Base-by-base conservation (phyloP, 2,113 vertebrate genomes). In the Actenoides hombroni region DNA sequence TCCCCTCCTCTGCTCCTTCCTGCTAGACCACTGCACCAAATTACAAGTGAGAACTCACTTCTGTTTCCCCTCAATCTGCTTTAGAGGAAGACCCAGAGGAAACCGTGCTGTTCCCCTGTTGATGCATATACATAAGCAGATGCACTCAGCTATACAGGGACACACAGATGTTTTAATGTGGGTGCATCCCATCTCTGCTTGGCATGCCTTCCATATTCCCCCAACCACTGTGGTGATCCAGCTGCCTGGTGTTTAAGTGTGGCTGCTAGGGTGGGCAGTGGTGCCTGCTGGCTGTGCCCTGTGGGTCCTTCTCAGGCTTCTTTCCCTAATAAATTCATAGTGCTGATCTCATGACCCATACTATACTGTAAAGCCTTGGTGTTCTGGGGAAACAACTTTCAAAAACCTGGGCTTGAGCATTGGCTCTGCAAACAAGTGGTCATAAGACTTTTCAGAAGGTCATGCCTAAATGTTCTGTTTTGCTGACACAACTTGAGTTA, bases 401-500 rank as follows among this genome's bases (percentile, higher is more conserved):
- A 53, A 89, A 90, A 40, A 53, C 37, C 39, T n/a, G 26, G 25
- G 11, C 24, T 57, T 78, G 16, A 67, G 13, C 0, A 0, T 12
- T n/a, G 31, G 29, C 15, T 26, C 54, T 78, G 20, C 10, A 88
- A 67, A 10, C 7, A 64, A 54, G 40, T 60, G 23, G 37, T 56
- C 20, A 19, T 46, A 57, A 91, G 79, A 33, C 39, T 49, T 83
- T 29, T 49, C 44, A 83, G 78, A 76, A 87, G 49, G 25, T 44
- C 0, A 0, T 25, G 44, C 79, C 33, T 13, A 29, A 54, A 63
- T 1, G 0, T 86, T 77, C n/a, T 63, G 35, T n/a, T n/a, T 25
- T 35, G 59, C 13, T 37, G n/a, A 23, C 23, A 61, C 21, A 61
- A 25, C n/a, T 37, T 37, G 86, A 83, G 57, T 57, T 94, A 79